Conservation (phyloP, 2,113 vertebrate genomes). For the Tursiops truncatus region DNA sequence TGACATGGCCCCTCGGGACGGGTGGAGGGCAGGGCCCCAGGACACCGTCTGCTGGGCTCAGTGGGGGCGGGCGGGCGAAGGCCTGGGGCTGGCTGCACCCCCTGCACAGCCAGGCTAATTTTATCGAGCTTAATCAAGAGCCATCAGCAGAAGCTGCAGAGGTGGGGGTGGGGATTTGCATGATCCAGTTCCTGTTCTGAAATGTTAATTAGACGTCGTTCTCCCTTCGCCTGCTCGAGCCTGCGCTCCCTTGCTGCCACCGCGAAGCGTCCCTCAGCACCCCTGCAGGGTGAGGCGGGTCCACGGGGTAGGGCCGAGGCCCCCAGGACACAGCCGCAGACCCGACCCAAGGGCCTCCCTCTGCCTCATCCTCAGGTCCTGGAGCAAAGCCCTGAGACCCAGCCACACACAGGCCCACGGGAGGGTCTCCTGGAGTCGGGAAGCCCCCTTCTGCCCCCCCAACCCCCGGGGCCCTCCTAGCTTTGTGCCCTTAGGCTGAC, state of each 20-base stretch:
- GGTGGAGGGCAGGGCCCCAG: background rate
- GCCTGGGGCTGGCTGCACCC: conserved; percentile 39
- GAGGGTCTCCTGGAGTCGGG: background rate
- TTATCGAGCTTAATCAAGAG: conserved; percentile 83
- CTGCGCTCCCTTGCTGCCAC: background rate
- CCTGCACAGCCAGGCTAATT: conserved; percentile 76
- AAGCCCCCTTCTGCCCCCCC: background rate
- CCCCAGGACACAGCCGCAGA: background rate
- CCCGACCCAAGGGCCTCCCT: background rate
- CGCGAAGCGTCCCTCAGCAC: accelerated
- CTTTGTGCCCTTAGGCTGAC: background rate
- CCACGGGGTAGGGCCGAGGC: background rate
- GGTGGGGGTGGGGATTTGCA: conserved; percentile 69
- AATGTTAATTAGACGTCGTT: conserved; percentile 82
- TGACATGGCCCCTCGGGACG: no score
- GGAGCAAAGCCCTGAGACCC: background rate
- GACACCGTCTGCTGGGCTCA: background rate
- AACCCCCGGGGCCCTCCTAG: background rate
- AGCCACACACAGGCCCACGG: background rate
- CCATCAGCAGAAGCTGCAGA: conserved; percentile 79
- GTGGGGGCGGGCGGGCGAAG: background rate
- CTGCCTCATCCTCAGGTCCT: background rate
- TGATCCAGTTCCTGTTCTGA: conserved; percentile 80
- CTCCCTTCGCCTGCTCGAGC: conserved; percentile 74
- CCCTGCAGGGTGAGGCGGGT: background rate